Evolutionary conservation across 2,797 vertebrate species (phyloP).

Genomic region (Toxotes lorentzi): DNA sequence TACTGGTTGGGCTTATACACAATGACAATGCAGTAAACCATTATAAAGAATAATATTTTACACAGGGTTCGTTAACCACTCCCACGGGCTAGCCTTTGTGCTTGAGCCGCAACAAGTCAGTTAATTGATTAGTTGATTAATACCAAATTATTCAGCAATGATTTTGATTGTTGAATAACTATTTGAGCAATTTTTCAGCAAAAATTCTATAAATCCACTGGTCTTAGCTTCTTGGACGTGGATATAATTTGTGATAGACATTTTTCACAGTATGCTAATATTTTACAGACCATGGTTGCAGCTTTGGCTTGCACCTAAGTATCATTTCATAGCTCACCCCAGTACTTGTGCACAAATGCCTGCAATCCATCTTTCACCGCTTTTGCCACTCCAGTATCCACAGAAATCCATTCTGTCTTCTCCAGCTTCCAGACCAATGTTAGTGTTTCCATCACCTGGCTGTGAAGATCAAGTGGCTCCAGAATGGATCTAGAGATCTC

Average conservation of each 20-base stretch:
- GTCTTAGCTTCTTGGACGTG: background rate
- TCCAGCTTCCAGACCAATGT: slow-evolving; percentile 76
- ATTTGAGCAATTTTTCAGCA: background rate
- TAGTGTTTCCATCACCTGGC: slow-evolving; percentile 81
- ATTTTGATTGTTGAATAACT: background rate
- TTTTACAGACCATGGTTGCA: background rate
- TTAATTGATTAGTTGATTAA: background rate
- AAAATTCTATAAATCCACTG: background rate
- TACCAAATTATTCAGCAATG: background rate
- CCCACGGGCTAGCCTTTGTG: background rate
- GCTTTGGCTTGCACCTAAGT: background rate
- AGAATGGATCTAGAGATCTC: slow-evolving; percentile 77
- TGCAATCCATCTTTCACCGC: slow-evolving; percentile 72
- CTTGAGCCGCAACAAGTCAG: background rate
- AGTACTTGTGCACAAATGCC: slow-evolving; percentile 85
- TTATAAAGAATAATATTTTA: too few relatives aligned
- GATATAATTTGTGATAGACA: background rate
- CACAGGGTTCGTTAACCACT: background rate
- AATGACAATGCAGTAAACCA: too few relatives aligned
- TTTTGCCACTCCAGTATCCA: slow-evolving; percentile 68
- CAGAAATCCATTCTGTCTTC: slow-evolving; percentile 73
- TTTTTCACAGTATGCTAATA: background rate
- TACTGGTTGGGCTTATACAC: too few relatives aligned
- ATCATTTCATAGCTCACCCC: slow-evolving; percentile 82
- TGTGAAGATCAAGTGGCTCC: slow-evolving; percentile 69